phyloP scores from a whole-genome alignment of 1,140 invertebrate species.

The Antheraea pernyi region DNA sequence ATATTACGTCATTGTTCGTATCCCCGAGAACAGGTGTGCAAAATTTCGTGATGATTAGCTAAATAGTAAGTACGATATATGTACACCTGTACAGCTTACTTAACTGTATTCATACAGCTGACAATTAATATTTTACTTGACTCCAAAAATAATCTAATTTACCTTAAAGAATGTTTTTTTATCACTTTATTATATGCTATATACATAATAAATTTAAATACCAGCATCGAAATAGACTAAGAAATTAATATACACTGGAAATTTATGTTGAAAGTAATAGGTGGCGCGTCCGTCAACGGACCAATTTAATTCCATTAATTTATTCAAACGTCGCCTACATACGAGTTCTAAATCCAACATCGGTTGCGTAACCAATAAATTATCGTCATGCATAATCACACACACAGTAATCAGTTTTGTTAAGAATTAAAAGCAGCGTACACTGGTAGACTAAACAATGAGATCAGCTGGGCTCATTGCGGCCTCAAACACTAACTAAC shows the following conservation, averaged over 20 bases:
- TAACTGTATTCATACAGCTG: no score
- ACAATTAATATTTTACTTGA: no score
- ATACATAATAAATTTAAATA: neutral
- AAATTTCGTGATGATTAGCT: no score
- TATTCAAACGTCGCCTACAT: slow-evolving; percentile 8
- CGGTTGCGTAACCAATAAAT: slow-evolving; percentile 24
- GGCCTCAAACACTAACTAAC: slow-evolving; percentile 23
- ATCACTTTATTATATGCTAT: no score
- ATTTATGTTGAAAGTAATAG: slow-evolving; percentile 1
- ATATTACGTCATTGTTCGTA: no score
- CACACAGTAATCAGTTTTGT: slow-evolving; percentile 38
- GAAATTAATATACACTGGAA: neutral
- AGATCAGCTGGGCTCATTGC: slow-evolving; percentile 62
- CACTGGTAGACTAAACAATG: slow-evolving; percentile 73
- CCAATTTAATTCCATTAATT: slow-evolving; percentile 4
- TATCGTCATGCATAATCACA: slow-evolving; percentile 32
- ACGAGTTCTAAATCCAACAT: slow-evolving; percentile 10
- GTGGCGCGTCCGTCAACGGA: neutral
- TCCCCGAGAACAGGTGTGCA: no score
- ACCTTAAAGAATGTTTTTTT: no score
- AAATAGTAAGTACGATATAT: no score
- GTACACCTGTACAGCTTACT: no score
- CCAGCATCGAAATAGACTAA: neutral
- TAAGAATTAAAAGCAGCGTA: slow-evolving; percentile 51
- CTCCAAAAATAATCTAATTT: no score